phyloP scores from a whole-genome alignment of 2,113 vertebrate genomes.

The Phyllostomus discolor region DNA sequence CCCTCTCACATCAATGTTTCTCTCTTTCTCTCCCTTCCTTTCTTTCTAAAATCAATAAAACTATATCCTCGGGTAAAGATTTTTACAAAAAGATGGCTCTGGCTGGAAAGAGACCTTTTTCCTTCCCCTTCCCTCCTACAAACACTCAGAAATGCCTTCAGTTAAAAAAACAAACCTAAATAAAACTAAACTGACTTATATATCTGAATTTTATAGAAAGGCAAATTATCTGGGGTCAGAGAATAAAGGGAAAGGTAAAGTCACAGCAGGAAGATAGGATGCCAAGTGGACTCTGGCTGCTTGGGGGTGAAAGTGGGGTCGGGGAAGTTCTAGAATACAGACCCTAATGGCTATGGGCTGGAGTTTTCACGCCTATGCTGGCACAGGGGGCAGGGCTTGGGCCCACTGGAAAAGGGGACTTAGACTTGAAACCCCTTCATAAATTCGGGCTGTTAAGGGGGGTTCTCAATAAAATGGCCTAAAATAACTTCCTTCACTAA shows the following conservation, averaged over 20 bases:
- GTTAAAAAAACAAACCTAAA: not conserved
- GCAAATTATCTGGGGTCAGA: not conserved
- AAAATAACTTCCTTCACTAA: not conserved
- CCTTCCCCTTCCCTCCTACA: not conserved
- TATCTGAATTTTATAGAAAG: not conserved
- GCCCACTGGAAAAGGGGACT: not conserved
- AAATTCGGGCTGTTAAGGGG: not conserved
- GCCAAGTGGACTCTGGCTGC: not conserved
- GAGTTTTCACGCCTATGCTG: not conserved
- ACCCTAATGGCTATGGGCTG: not conserved
- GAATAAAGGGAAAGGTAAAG: not conserved
- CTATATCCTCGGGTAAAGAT: too few relatives aligned
- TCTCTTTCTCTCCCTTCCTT: not conserved
- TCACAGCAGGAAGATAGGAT: not conserved
- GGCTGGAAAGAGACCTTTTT: not conserved
- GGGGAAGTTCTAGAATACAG: not conserved
- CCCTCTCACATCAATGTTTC: too few relatives aligned
- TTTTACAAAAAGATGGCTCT: not conserved
- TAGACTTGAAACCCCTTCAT: not conserved
- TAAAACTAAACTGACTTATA: not conserved
- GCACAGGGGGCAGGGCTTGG: not conserved
- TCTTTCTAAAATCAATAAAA: not conserved
- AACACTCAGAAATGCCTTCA: not conserved
- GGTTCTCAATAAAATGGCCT: not conserved
- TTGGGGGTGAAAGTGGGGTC: not conserved